Evolutionary conservation across 1,140 invertebrate species (phyloP), one percentile per base, ranked within the genome.

Genomic region (Phocides pigmalion): DNA sequence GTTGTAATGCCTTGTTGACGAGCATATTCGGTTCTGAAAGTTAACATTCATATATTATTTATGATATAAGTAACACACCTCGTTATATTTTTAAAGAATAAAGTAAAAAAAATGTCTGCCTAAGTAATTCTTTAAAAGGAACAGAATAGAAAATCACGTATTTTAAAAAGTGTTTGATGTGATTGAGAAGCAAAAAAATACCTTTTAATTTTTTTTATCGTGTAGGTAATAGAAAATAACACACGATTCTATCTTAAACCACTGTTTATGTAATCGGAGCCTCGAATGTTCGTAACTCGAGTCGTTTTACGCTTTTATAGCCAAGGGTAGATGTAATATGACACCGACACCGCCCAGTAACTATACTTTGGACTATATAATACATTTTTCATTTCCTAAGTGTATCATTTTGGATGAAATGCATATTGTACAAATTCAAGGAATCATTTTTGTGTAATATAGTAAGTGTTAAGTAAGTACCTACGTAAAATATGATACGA

Each of bases 361-460:
- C 68, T 68, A 77, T 70, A 72, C 54, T 58, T 64, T 64, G 72
- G 70, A 76, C 54, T 49, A 62, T 39, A 72, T 73, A 75, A 66
- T 66, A 49, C 66, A 66, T 42, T 77, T 79, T 80, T 89, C 82
- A 89, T 91, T 89, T 91, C 87, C 88, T 87, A 81, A 89, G 78
- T 89, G 80, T 70, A 79, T 58, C 41, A 58, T 12, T 58, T 58
- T 44, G 25, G 53, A 62, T 79, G 69, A 82, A 76, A 79, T 76
- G 79, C 74, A 78, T 66, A 59, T 71, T 76, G 71, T 53, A 63
- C 56, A 68, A 65, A 56, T 59, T 47, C 53, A 54, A 54, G 51
- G 50, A 66, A 61, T 47, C 41, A 20, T 42, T 15, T 56, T 25
- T 19, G 19, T 54, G 37, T 56, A 56, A 56, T 56, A 56, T 42